phyloP scores from a whole-genome alignment of 2,113 vertebrate genomes.

The Entomyzon cyanotis region DNA sequence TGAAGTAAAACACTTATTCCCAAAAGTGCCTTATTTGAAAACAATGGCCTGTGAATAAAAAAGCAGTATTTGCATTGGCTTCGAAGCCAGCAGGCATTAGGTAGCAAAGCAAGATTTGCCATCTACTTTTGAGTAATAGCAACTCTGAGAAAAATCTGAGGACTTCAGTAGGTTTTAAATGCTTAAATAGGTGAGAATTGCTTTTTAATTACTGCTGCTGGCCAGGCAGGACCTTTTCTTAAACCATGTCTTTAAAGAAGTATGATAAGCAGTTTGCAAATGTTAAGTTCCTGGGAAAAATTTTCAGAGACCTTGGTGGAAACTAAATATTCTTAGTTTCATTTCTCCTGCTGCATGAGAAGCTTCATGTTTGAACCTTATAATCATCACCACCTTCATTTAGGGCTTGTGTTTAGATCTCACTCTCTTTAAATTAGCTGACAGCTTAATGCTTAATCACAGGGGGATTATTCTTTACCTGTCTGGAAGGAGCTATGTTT shows the following conservation, averaged over 20 bases:
- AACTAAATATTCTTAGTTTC: not conserved
- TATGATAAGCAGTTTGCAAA: not conserved
- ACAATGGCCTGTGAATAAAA: constrained; percentile 1
- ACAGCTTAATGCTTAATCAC: not conserved
- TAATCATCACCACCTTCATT: not conserved
- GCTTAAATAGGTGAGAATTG: not conserved
- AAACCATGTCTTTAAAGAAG: not conserved
- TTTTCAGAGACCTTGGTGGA: not conserved
- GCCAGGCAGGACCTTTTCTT: not conserved
- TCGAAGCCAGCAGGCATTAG: not conserved
- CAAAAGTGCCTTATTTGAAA: constrained; percentile 9
- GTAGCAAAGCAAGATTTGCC: not conserved
- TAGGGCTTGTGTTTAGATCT: not conserved
- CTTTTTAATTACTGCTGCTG: constrained; percentile 9
- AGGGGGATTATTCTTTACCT: not conserved
- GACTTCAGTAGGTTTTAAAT: not conserved
- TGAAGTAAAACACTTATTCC: constrained; percentile 29
- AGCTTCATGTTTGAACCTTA: not conserved
- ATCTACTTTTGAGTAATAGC: not conserved
- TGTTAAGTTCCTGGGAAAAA: not conserved
- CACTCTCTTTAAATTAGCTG: not conserved
- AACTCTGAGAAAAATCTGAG: not conserved
- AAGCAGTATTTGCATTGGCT: not conserved
- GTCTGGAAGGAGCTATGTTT: not conserved
- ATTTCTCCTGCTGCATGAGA: not conserved